Conservation (phyloP, 1,140 invertebrate species). For the Halictus rubicundus region DNA sequence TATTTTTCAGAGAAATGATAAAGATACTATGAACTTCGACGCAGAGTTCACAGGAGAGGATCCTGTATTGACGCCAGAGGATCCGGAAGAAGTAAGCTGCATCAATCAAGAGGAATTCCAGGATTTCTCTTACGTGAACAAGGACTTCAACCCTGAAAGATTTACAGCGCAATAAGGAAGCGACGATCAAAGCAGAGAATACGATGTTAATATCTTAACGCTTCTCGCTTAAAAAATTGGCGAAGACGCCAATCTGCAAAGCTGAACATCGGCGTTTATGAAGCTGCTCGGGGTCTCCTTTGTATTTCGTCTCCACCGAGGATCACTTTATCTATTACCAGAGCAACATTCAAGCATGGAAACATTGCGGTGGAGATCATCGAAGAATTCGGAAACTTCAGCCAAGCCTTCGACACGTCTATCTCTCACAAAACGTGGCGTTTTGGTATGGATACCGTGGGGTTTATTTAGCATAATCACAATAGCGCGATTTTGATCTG, state of each 20-base stretch:
- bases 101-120: constrained; percentile 99
- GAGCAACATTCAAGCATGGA: constrained; percentile 11
- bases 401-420: background rate
- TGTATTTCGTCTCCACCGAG: constrained; percentile 22
- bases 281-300: constrained; percentile 50
- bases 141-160: constrained; percentile 91
- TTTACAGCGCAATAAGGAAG: constrained; percentile 77
- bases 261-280: constrained; percentile 28
- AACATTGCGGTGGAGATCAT: constrained; percentile 6
- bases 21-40: constrained; percentile 99
- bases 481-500: constrained; percentile 1
- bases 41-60: constrained; percentile 99
- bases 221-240: constrained; percentile 52
- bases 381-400: constrained; percentile 37
- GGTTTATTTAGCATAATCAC: background rate
- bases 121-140: constrained; percentile 98
- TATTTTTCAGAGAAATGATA: constrained; percentile 94
- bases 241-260: constrained; percentile 39
- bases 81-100: constrained; percentile 92
- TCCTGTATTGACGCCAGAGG: constrained; percentile 96
- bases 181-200: constrained; percentile 8
- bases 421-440: constrained; percentile 17
- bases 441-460: constrained; percentile 19
- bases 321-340: constrained; percentile 30
- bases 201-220: constrained; percentile 50